Evolutionary conservation across 2,888 invertebrate genomes (phyloP).

Genomic region (Morpho achilles): DNA sequence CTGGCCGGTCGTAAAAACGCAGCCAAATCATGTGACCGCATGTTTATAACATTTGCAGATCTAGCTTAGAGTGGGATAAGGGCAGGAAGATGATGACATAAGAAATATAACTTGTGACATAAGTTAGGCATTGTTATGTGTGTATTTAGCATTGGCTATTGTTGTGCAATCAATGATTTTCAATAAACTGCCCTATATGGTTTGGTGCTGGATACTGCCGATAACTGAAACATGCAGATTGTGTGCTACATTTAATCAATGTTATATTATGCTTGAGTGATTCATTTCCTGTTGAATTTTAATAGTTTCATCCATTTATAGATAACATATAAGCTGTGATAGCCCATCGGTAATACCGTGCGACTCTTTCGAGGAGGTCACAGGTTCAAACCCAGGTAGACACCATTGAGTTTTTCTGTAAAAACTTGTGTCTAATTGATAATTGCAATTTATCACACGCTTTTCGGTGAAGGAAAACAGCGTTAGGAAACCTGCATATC

Average conservation of each 20-base stretch:
- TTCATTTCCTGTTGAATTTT: conserved; percentile 45
- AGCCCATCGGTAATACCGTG: too few species aligned
- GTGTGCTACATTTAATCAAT: conserved; percentile 54
- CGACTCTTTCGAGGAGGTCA: too few species aligned
- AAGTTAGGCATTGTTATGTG: conserved; percentile 51
- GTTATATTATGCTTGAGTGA: conserved; percentile 53
- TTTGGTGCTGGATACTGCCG: conserved; percentile 49
- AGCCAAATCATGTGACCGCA: too few species aligned
- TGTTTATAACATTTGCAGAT: too few species aligned
- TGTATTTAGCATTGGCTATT: conserved; percentile 60
- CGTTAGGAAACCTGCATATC: too few species aligned
- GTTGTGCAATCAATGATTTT: conserved; percentile 73
- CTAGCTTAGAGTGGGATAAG: too few species aligned
- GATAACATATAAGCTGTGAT: not conserved
- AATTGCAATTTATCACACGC: too few species aligned
- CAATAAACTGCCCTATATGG: conserved; percentile 69
- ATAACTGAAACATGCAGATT: conserved; percentile 46
- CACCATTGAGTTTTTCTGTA: too few species aligned
- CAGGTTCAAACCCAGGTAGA: too few species aligned
- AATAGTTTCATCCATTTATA: conserved; percentile 5
- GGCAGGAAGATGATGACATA: not conserved
- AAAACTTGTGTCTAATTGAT: too few species aligned
- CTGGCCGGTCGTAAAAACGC: too few species aligned
- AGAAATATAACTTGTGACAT: conserved; percentile 19
- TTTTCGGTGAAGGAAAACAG: too few species aligned